Evolutionary conservation across 2,797 vertebrate genomes (phyloP).

Genomic region (Coendou prehensilis): DNA sequence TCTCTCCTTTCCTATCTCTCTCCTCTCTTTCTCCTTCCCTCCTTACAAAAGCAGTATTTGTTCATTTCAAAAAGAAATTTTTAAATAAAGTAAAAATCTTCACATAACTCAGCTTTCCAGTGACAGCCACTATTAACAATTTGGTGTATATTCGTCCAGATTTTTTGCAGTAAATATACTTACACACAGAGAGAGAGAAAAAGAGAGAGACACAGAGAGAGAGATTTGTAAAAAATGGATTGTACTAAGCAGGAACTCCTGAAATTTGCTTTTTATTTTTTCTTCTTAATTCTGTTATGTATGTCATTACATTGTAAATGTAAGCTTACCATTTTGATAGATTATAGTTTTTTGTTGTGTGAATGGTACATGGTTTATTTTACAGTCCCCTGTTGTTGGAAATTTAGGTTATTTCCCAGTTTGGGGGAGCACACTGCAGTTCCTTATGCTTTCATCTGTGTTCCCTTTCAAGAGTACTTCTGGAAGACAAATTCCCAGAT

Average conservation of each 20-base stretch:
- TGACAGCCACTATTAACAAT: neutral
- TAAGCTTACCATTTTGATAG: neutral
- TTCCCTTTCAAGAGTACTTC: slow-evolving; percentile 36
- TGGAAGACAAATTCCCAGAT: neutral
- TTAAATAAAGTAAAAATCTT: slow-evolving; percentile 59
- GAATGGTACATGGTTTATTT: neutral
- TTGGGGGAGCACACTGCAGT: neutral
- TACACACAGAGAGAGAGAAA: neutral
- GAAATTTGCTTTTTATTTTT: slow-evolving; percentile 23
- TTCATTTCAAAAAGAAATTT: slow-evolving; percentile 45
- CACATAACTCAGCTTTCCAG: neutral
- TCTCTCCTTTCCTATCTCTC: too few species aligned
- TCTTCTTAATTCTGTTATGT: neutral
- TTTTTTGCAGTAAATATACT: neutral
- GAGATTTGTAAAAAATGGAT: neutral
- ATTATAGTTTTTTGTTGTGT: neutral
- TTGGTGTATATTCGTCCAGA: neutral
- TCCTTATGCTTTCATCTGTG: slow-evolving; percentile 16
- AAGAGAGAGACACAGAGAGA: neutral
- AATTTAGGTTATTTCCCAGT: slow-evolving; percentile 65
- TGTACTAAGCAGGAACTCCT: neutral
- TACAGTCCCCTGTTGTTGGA: neutral
- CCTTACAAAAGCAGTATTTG: neutral
- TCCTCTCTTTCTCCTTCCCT: neutral
- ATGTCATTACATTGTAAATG: neutral